Conservation (phyloP, 2,113 vertebrate genomes). For the Chaetops frenatus region DNA sequence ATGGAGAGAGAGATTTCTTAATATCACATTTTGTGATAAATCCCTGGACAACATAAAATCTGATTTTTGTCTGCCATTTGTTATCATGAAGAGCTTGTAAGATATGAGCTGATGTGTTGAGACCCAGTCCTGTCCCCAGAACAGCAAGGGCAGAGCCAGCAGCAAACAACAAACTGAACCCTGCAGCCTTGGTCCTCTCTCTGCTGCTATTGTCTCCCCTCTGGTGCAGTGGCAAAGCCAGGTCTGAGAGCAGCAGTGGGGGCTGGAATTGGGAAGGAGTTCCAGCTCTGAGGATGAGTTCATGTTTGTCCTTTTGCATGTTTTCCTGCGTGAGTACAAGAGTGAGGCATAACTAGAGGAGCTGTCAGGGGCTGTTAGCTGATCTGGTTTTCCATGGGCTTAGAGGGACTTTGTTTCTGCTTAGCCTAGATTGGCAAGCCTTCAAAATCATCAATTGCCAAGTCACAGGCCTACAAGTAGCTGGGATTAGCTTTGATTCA, state of each 20-base stretch:
- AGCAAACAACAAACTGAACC: background rate
- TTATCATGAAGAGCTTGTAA: background rate
- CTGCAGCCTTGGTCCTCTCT: background rate
- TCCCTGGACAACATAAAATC: background rate
- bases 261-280: background rate
- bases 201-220: fast-evolving
- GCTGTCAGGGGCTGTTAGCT: background rate
- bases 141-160: background rate
- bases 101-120: background rate
- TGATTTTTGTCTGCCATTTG: background rate
- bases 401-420: background rate
- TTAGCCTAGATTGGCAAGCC: background rate
- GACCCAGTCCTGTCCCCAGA: background rate
- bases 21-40: background rate
- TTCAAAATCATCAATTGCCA: background rate
- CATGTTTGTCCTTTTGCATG: background rate
- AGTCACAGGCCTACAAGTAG: background rate
- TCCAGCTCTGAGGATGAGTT: background rate
- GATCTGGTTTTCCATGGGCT: background rate
- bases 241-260: background rate
- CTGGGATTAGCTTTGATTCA: background rate
- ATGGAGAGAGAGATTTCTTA: background rate
- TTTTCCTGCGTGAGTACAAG: background rate
- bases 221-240: background rate
- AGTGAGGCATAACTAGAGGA: background rate